Evolutionary conservation across 2,888 invertebrate genomes (phyloP).

Genomic region (Drosophila atroscutellata): DNA sequence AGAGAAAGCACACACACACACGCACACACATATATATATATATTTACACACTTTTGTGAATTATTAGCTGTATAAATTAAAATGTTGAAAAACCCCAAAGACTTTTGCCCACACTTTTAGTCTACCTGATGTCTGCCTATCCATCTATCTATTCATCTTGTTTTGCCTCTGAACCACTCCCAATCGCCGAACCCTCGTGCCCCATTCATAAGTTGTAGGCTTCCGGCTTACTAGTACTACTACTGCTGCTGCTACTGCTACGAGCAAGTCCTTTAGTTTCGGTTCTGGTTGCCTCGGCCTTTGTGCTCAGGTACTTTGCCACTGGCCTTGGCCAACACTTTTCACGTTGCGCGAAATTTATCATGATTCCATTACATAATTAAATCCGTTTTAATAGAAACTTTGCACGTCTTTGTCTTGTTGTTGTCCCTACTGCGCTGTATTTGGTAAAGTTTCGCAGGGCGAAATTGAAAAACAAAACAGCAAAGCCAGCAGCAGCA

Average conservation of each 20-base stretch:
- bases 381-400: constrained; percentile 83
- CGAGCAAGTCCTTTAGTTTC: constrained; percentile 27
- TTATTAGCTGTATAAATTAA: constrained; percentile 33
- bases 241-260: constrained; percentile 7
- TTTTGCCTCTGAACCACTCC: background rate
- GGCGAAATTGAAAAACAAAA: constrained; percentile 78
- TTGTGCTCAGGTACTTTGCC: constrained; percentile 61
- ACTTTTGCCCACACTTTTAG: constrained; percentile 17
- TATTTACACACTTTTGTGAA: constrained; percentile 5
- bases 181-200: background rate
- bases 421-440: constrained; percentile 67
- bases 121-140: constrained; percentile 51
- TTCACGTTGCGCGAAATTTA: constrained; percentile 81
- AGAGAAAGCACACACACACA: background rate
- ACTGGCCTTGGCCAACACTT: constrained; percentile 69
- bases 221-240: constrained; percentile 21
- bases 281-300: constrained; percentile 50
- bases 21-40: background rate
- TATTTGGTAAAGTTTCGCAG: constrained; percentile 74
- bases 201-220: background rate
- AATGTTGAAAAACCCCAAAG: constrained; percentile 35
- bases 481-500: constrained; percentile 55
- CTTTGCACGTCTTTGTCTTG: constrained; percentile 70
- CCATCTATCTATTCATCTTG: constrained; percentile 44
- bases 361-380: constrained; percentile 83